phyloP scores from a whole-genome alignment of 2,113 vertebrate species.

The Oreamnos americanus region DNA sequence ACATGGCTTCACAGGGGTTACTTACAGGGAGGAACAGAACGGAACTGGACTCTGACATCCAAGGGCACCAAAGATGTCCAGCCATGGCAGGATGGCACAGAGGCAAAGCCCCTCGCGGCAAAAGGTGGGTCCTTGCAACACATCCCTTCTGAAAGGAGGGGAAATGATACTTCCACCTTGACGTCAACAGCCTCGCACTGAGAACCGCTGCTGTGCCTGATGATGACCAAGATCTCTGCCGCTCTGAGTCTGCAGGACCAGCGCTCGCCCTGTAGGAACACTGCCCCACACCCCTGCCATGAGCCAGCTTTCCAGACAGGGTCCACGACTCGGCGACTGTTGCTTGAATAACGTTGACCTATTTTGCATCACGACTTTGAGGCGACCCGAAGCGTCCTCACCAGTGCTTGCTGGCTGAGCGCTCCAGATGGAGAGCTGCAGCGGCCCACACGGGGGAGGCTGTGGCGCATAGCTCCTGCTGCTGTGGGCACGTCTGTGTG shows the following conservation, averaged over 20 bases:
- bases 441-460: neutral
- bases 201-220: neutral
- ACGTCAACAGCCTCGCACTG: fast-evolving
- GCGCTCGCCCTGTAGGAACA: neutral
- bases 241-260: neutral
- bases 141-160: neutral
- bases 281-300: fast-evolving
- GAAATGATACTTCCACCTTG: neutral
- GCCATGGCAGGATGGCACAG: neutral
- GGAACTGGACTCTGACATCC: neutral
- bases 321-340: neutral
- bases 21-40: neutral
- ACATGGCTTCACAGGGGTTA: neutral
- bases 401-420: neutral
- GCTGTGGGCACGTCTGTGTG: neutral
- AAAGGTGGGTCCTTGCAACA: neutral
- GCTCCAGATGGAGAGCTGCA: neutral
- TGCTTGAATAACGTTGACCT: neutral
- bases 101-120: neutral
- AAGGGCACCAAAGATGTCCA: neutral
- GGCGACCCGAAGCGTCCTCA: neutral
- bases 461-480: neutral
- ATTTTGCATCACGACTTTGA: neutral
- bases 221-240: neutral
- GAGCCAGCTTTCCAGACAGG: neutral